A percentile compares a stretch with the other conserved stretches of the same genome.
Evolutionary conservation across 2,888 invertebrate species (phyloP).

Genomic region (Hydropsyche betteni): DNA sequence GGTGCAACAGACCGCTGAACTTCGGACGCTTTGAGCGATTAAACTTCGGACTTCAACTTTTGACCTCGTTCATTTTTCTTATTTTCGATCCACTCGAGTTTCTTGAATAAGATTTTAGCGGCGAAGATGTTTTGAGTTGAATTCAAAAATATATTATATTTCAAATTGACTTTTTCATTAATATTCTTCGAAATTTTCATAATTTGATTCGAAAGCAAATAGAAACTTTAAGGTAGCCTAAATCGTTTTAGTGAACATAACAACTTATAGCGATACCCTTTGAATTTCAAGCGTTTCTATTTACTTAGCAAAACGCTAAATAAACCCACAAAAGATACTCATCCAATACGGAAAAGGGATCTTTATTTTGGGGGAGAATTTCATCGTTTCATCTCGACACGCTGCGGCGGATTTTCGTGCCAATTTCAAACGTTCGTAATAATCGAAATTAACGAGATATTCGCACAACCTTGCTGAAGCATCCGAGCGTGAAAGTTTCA

Average conservation of each 20-base stretch:
- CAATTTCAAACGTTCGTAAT: slow-evolving; percentile 5
- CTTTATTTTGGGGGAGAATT: neutral
- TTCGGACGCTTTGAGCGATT: slow-evolving; percentile 39
- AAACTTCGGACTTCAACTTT: slow-evolving; percentile 24
- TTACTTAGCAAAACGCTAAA: no score
- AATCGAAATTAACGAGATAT: slow-evolving; percentile 18
- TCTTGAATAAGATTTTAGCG: slow-evolving; percentile 27
- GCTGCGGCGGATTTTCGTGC: no score
- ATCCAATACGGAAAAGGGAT: neutral
- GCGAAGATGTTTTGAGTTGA: neutral
- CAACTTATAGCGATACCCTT: no score
- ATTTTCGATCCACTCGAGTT: slow-evolving; percentile 19
- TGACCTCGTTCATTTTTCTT: slow-evolving; percentile 36
- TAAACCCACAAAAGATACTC: no score
- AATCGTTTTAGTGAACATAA: no score
- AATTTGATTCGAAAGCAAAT: no score
- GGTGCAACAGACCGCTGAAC: slow-evolving; percentile 31
- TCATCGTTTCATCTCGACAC: slow-evolving; percentile 1
- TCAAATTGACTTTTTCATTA: no score
- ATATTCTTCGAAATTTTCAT: no score
- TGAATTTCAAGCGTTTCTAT: no score
- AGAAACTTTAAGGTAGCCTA: no score
- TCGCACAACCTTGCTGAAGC: neutral
- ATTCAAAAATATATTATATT: no score
- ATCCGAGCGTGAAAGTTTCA: neutral